Percentiles rank a stretch among this genome's conserved stretches.
phyloP scores from a whole-genome alignment of 2,113 vertebrate species.

The Acrocephalus kingi region DNA sequence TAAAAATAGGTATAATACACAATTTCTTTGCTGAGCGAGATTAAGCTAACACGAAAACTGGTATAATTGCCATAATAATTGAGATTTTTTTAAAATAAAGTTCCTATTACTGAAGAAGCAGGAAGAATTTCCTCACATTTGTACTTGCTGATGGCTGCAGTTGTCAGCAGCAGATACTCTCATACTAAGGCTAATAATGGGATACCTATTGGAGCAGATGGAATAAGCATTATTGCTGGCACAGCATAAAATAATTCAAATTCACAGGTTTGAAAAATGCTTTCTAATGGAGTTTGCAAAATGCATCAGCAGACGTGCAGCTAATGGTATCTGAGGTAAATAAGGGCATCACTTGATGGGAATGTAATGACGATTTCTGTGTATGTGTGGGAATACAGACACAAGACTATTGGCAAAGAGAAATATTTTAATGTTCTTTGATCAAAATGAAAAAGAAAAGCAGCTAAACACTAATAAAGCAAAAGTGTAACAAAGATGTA shows the following conservation, averaged over 20 bases:
- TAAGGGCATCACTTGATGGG: not conserved
- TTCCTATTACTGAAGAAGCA: not conserved
- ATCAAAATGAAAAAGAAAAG: conserved; percentile 24
- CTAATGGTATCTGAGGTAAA: not conserved
- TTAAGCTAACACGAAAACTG: not conserved
- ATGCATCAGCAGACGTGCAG: not conserved
- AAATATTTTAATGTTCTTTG: conserved; percentile 43
- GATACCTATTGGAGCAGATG: not conserved
- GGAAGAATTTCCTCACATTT: not conserved
- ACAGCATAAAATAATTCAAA: not conserved
- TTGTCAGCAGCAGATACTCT: not conserved
- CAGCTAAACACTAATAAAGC: conserved; percentile 4
- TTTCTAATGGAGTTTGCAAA: not conserved
- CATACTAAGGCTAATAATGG: not conserved
- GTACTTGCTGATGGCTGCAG: not conserved
- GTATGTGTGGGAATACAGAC: conserved; percentile 6
- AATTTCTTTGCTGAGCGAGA: not conserved
- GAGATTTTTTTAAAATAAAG: not conserved
- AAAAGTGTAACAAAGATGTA: not conserved
- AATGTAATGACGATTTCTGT: not conserved
- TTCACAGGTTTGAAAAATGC: not conserved
- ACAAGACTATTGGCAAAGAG: not conserved
- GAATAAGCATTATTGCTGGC: not conserved
- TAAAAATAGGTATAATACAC: not conserved
- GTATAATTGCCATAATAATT: not conserved